Percentiles rank a stretch among this genome's conserved stretches.
phyloP scores from a whole-genome alignment of 2,797 vertebrate genomes.

The Anguilla marmorata region DNA sequence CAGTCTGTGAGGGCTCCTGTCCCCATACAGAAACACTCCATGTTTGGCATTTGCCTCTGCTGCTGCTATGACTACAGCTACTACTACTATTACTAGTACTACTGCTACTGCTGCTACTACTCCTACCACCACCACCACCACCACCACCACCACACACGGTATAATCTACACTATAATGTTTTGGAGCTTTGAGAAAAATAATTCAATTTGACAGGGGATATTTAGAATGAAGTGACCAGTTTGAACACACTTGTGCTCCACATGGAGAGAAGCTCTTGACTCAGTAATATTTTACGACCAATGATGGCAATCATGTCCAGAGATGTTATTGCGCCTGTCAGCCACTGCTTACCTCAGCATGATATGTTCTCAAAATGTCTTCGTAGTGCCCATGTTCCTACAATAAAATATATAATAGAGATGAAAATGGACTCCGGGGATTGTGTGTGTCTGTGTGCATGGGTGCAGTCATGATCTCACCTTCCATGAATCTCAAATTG shows the following conservation, averaged over 20 bases:
- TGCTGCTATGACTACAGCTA: too few relatives aligned
- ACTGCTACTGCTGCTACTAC: too few relatives aligned
- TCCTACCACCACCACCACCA: too few relatives aligned
- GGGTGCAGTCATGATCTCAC: background rate
- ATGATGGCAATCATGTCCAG: constrained; percentile 2
- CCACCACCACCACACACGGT: too few relatives aligned
- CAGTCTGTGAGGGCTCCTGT: background rate
- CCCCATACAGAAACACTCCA: too few relatives aligned
- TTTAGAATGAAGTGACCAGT: constrained; percentile 7
- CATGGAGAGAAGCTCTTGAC: background rate
- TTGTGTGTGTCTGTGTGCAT: background rate
- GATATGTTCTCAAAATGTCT: background rate
- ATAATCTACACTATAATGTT: background rate
- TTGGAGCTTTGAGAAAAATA: background rate
- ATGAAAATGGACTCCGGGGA: background rate
- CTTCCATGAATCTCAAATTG: background rate
- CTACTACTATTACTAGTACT: too few relatives aligned
- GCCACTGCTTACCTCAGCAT: background rate
- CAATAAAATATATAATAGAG: background rate
- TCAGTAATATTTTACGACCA: constrained; percentile 7
- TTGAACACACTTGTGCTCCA: background rate
- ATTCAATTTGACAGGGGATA: constrained; percentile 15
- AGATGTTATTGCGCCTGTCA: constrained; percentile 13
- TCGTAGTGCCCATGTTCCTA: background rate
- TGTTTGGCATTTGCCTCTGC: too few relatives aligned